A percentile compares a stretch with the other conserved stretches of the same genome.
phyloP scores from a whole-genome alignment of 1,140 invertebrate genomes.

The Asobara japonica region DNA sequence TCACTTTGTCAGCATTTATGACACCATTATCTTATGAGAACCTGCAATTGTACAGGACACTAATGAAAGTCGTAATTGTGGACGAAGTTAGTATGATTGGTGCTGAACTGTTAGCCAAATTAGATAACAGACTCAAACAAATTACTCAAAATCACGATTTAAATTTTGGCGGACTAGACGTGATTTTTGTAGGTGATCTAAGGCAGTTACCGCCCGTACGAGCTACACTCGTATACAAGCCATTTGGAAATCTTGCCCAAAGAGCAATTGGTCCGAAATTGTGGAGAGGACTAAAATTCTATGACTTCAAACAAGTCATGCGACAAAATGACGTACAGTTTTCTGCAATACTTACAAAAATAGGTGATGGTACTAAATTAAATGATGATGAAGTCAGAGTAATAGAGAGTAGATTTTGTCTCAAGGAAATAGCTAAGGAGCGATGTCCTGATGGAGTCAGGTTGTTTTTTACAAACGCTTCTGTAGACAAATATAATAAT shows the following conservation, averaged over 20 bases:
- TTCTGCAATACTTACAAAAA: constrained; percentile 44
- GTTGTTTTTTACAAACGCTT: constrained; percentile 21
- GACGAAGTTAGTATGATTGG: constrained; percentile 57
- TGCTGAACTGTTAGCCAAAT: constrained; percentile 37
- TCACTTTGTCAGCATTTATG: constrained; percentile 17
- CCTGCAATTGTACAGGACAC: constrained; percentile 28
- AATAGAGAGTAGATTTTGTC: constrained; percentile 31
- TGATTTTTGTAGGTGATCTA: constrained; percentile 40
- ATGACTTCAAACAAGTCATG: constrained; percentile 44
- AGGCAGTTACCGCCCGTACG: constrained; percentile 33
- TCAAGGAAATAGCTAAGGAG: constrained; percentile 7
- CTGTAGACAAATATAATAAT: background rate
- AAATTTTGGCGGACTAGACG: constrained; percentile 37
- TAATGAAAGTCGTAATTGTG: constrained; percentile 51
- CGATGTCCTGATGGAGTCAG: constrained; percentile 32
- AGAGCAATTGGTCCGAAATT: constrained; percentile 41
- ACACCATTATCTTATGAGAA: constrained; percentile 38
- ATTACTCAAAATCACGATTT: constrained; percentile 44
- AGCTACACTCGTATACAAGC: constrained; percentile 44
- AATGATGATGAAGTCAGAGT: constrained; percentile 16
- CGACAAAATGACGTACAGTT: constrained; percentile 45
- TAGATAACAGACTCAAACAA: constrained; percentile 50
- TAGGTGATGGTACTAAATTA: constrained; percentile 37
- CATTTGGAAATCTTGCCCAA: constrained; percentile 22
- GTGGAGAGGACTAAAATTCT: constrained; percentile 46